These are phyloP conservation scores for Eulemur mongoz DNA, from an alignment of 2,797 vertebrate genomes.

Conservation along the genomic window DNA sequence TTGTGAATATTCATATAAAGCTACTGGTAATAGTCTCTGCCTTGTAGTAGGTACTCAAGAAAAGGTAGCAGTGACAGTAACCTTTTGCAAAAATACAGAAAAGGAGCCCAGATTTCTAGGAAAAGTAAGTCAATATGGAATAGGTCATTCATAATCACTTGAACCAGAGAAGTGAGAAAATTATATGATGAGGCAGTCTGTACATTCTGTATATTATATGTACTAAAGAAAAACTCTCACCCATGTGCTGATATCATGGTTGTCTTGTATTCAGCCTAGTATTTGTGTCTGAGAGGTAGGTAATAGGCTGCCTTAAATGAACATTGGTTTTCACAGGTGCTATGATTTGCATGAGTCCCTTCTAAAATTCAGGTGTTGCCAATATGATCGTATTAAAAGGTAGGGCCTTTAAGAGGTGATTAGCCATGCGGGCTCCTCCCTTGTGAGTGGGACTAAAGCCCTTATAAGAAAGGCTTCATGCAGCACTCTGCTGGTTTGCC, in stretches of 20 bases:
- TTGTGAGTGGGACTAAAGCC: neutral
- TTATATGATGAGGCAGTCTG: neutral
- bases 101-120: neutral
- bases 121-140: neutral
- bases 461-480: neutral
- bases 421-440: neutral
- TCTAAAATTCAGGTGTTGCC: neutral
- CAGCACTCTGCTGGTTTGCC: too few relatives aligned
- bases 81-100: neutral
- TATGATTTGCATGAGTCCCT: neutral
- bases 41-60: neutral
- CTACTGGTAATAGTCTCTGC: neutral
- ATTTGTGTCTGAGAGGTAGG: neutral
- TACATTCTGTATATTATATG: neutral
- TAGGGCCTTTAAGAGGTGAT: neutral
- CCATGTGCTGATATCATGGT: neutral
- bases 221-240: neutral
- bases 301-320: neutral
- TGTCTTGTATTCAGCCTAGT: neutral
- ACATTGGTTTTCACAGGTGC: neutral
- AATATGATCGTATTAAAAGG: neutral
- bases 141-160: neutral
- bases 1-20: neutral
- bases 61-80: neutral
- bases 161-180: neutral